Percentiles rank a stretch among this genome's conserved stretches.
phyloP scores from a whole-genome alignment of 1,140 invertebrate species.

The Trichogramma pretiosum region DNA sequence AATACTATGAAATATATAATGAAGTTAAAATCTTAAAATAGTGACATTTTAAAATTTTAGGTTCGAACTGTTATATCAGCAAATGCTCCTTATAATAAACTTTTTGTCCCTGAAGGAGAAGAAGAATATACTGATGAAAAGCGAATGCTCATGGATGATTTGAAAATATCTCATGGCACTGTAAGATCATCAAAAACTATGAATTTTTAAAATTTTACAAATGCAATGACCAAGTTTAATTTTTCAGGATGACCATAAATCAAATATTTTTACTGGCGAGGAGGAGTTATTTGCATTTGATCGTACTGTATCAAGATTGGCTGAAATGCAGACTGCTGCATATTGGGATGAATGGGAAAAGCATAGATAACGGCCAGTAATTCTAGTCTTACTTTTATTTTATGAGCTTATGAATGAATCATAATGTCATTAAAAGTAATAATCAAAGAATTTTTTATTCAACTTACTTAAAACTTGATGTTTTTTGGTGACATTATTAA shows the following conservation, averaged over 20 bases:
- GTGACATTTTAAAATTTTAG: conserved; percentile 39
- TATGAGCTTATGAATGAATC: too few relatives aligned
- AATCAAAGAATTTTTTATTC: too few relatives aligned
- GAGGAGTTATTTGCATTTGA: conserved; percentile 97
- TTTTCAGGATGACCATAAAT: conserved; percentile 55
- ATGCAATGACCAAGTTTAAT: too few relatives aligned
- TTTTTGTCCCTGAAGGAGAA: conserved; percentile 60
- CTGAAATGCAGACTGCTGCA: conserved; percentile 89
- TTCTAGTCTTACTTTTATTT: too few relatives aligned
- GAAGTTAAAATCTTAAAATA: conserved; percentile 10
- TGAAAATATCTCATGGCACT: conserved; percentile 61
- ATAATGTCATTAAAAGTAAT: too few relatives aligned
- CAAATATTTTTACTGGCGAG: conserved; percentile 91
- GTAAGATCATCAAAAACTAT: conserved; percentile 36
- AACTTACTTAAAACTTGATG: too few relatives aligned
- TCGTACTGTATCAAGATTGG: conserved; percentile 81
- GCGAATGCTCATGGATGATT: conserved; percentile 86
- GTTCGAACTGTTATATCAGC: conserved; percentile 73
- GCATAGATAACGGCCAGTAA: conserved; percentile 39
- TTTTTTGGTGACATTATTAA: too few relatives aligned
- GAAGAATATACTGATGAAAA: conserved; percentile 60
- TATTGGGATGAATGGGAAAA: conserved; percentile 82
- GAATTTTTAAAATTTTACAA: background rate
- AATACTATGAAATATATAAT: conserved; percentile 15
- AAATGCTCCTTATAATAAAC: conserved; percentile 59